These are phyloP conservation scores for Theretra japonica DNA, from an alignment of 2,888 invertebrate genomes.

Conservation along the genomic window DNA sequence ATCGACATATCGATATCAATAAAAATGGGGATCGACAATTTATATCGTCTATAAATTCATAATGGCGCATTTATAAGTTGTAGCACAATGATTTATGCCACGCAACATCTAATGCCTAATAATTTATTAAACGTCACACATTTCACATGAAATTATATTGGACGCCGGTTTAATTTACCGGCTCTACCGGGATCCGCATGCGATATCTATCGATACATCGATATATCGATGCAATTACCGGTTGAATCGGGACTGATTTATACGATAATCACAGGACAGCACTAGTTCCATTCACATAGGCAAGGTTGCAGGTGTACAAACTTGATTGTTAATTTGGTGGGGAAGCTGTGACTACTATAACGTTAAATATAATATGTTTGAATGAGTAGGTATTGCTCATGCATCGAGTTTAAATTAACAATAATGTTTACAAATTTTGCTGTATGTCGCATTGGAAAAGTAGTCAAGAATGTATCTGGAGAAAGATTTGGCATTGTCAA, in stretches of 20 bases:
- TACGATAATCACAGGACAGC: slow-evolving; percentile 74
- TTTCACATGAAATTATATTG: slow-evolving; percentile 69
- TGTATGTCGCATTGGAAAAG: too few species aligned
- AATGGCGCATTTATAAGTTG: slow-evolving; percentile 40
- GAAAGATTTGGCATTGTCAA: too few species aligned
- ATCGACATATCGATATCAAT: slow-evolving; percentile 49
- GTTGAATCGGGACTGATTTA: slow-evolving; percentile 72
- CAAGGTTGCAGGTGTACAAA: slow-evolving; percentile 21
- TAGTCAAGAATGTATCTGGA: too few species aligned
- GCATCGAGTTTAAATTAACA: too few species aligned
- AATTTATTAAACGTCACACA: slow-evolving; percentile 68
- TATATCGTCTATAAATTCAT: slow-evolving; percentile 32
- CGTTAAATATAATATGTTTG: background rate
- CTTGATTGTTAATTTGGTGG: slow-evolving; percentile 22
- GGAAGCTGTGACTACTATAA: slow-evolving; percentile 9
- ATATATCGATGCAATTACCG: slow-evolving; percentile 68
- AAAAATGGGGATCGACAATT: slow-evolving; percentile 31
- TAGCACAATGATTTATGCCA: slow-evolving; percentile 50
- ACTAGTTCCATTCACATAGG: slow-evolving; percentile 45
- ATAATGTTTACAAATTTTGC: too few species aligned
- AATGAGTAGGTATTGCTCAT: too few species aligned
- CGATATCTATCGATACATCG: slow-evolving; percentile 60
- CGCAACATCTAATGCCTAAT: slow-evolving; percentile 52
- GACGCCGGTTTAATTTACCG: slow-evolving; percentile 60
- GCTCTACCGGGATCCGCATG: slow-evolving; percentile 48